These are phyloP conservation scores for Drosophila paulistorum DNA, from an alignment of 1,140 invertebrate species.

Conservation along the genomic window DNA sequence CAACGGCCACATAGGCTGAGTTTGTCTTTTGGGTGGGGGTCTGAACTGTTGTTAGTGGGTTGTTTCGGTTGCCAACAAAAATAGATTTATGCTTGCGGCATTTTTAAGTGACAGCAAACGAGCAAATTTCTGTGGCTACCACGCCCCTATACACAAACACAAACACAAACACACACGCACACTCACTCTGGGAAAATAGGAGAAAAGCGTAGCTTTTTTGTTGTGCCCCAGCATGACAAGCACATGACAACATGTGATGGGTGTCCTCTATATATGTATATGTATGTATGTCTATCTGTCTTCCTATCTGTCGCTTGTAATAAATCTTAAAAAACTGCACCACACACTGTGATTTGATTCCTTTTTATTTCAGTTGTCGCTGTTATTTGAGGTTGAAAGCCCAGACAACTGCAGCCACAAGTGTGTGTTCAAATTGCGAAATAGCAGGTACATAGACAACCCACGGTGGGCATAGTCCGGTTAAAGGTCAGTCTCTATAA, in stretches of 20 bases:
- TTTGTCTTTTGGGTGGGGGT: conserved; percentile 33
- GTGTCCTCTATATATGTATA: not conserved
- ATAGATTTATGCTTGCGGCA: conserved; percentile 80
- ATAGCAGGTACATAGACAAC: conserved; percentile 1
- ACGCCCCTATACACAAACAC: conserved; percentile 19
- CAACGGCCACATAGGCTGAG: conserved; percentile 7
- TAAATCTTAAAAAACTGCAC: conserved; percentile 75
- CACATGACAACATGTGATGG: conserved; percentile 66
- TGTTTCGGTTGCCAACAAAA: conserved; percentile 62
- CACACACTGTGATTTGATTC: conserved; percentile 64
- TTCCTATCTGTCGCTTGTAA: conserved; percentile 65
- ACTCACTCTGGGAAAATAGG: not conserved
- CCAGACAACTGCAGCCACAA: conserved; percentile 49
- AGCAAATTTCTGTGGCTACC: conserved; percentile 66
- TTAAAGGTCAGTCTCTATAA: not conserved
- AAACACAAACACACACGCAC: not conserved
- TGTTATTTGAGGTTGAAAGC: conserved; percentile 39
- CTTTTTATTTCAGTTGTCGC: conserved; percentile 25
- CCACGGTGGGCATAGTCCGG: conserved; percentile 28
- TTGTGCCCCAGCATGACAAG: conserved; percentile 42
- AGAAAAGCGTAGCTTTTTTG: not conserved
- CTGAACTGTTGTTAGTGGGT: conserved; percentile 41
- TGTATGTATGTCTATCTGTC: conserved; percentile 35
- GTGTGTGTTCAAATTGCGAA: conserved; percentile 51
- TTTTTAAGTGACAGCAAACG: conserved; percentile 80